phyloP scores from a whole-genome alignment of 2,888 invertebrate species.

The Ectemnius continuus region DNA sequence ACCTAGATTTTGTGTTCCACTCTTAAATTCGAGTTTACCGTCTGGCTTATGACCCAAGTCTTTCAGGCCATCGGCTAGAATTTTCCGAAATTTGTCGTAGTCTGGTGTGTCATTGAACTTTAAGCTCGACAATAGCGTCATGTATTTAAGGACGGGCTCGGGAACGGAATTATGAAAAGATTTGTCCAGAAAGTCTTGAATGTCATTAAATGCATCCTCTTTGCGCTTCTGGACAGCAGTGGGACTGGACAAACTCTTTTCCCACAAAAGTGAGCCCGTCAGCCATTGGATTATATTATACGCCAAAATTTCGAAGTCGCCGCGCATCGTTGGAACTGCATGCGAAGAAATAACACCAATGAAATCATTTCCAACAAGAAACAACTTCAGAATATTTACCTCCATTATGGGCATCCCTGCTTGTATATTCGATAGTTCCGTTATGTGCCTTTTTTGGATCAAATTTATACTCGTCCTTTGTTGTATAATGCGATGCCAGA shows the following conservation, averaged over 20 bases:
- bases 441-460: conserved; percentile 96
- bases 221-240: conserved; percentile 84
- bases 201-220: conserved; percentile 83
- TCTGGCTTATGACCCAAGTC: conserved; percentile 80
- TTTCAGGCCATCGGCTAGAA: conserved; percentile 84
- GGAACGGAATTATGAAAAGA: conserved; percentile 76
- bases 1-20: conserved; percentile 10
- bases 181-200: conserved; percentile 77
- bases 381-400: conserved; percentile 60
- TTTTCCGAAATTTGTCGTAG: conserved; percentile 84
- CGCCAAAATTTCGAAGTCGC: conserved; percentile 95
- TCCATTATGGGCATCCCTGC: conserved; percentile 97
- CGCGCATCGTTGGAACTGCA: conserved; percentile 88
- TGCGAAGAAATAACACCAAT: conserved; percentile 20
- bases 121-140: conserved; percentile 84
- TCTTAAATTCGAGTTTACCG: conserved; percentile 82
- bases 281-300: conserved; percentile 97
- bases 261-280: conserved; percentile 91
- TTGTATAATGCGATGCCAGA: conserved; percentile 87
- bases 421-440: conserved; percentile 98
- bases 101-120: conserved; percentile 86
- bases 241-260: conserved; percentile 82
- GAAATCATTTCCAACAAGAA: conserved; percentile 1
- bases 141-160: conserved; percentile 77
- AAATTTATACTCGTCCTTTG: conserved; percentile 88